Conservation (phyloP, 2,113 vertebrate species). For the Oncorhynchus gorbuscha region DNA sequence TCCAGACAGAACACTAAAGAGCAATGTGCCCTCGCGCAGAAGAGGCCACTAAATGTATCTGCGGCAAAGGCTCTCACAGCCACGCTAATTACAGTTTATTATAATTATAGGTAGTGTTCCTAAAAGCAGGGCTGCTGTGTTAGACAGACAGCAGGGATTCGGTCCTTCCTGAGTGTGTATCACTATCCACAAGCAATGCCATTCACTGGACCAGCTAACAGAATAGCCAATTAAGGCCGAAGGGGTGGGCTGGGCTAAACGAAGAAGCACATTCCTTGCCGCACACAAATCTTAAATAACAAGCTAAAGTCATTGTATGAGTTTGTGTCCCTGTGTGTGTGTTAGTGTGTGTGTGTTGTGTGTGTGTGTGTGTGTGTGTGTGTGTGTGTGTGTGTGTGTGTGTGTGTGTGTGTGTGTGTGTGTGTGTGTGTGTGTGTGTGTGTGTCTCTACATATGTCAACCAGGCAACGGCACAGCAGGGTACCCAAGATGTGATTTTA, state of each 20-base stretch:
- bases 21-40: not conserved
- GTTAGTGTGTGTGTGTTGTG: not conserved
- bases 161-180: not conserved
- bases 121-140: constrained; percentile 1
- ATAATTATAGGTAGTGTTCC: constrained; percentile 13
- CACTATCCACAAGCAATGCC: not conserved
- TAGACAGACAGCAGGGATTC: not conserved
- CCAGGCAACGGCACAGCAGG: not conserved
- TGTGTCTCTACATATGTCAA: not conserved
- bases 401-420: too few relatives aligned
- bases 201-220: not conserved
- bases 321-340: not conserved
- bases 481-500: not conserved
- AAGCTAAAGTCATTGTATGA: not conserved
- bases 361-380: not conserved
- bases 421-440: not conserved
- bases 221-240: not conserved
- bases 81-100: constrained; percentile 13
- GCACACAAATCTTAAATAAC: not conserved
- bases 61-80: not conserved
- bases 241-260: not conserved
- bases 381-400: not conserved
- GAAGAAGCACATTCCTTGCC: not conserved
- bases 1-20: not conserved
- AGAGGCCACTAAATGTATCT: constrained; percentile 2